These are phyloP conservation scores for Sinella curviseta DNA, from an alignment of 1,140 invertebrate species.

Conservation along the genomic window DNA sequence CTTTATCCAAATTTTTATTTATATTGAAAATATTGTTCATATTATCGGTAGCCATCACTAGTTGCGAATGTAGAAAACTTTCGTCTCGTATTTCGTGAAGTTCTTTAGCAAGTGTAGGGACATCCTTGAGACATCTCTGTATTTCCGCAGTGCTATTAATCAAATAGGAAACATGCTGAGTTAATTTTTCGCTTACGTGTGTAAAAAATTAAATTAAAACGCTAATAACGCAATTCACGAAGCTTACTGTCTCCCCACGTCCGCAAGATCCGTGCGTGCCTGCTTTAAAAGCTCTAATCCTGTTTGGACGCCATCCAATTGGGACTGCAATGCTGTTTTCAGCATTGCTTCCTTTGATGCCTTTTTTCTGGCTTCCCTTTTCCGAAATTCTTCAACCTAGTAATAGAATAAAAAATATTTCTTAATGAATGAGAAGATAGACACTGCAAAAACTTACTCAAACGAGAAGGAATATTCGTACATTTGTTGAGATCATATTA, in stretches of 20 bases:
- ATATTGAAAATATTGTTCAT: conserved; percentile 98
- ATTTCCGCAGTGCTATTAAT: conserved; percentile 63
- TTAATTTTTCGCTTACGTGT: not conserved
- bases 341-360: conserved; percentile 95
- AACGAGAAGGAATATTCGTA: too few species aligned
- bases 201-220: too few species aligned
- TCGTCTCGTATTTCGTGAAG: conserved; percentile 85
- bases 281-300: conserved; percentile 87
- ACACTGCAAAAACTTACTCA: too few species aligned
- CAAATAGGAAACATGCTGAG: conserved; percentile 17
- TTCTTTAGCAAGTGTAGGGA: conserved; percentile 72
- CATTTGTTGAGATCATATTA: not conserved
- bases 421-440: not conserved
- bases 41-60: conserved; percentile 96
- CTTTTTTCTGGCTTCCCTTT: conserved; percentile 76
- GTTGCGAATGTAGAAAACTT: conserved; percentile 90
- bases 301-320: conserved; percentile 91
- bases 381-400: conserved; percentile 80
- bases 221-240: not conserved
- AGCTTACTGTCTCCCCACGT: conserved; percentile 70
- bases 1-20: conserved; percentile 92
- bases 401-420: conserved; percentile 27
- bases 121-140: conserved; percentile 64
- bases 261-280: conserved; percentile 76
- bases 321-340: conserved; percentile 97